These are phyloP conservation scores for Chiloscyllium plagiosum DNA, from an alignment of 2,113 vertebrate genomes.

Conservation along the genomic window DNA sequence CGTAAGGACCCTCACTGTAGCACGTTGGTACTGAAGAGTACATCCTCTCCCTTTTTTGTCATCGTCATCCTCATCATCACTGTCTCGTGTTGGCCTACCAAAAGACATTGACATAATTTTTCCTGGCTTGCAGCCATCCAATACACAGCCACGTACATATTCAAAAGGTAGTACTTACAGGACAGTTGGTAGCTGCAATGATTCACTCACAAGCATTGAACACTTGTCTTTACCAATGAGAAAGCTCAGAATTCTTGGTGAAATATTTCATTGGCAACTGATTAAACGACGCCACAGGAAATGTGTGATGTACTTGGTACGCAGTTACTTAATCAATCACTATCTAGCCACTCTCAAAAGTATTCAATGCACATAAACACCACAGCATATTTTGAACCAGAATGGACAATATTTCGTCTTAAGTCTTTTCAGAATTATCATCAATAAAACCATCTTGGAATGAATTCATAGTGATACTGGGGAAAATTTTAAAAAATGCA, in stretches of 20 bases:
- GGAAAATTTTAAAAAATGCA: neutral
- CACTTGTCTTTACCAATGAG: neutral
- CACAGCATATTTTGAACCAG: neutral
- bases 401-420: neutral
- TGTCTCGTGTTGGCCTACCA: constrained; percentile 72
- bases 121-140: neutral
- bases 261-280: neutral
- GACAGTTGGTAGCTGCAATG: neutral
- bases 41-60: constrained; percentile 76
- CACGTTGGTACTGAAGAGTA: constrained; percentile 82
- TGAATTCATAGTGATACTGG: neutral
- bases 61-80: constrained; percentile 90
- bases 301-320: neutral
- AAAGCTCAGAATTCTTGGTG: neutral
- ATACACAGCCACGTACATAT: neutral
- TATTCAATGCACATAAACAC: neutral
- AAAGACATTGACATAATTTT: neutral
- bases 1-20: constrained; percentile 80
- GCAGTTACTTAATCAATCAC: neutral
- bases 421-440: neutral
- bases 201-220: neutral
- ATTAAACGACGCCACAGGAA: neutral
- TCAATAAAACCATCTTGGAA: neutral
- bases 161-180: neutral
- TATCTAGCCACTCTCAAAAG: neutral